Evolutionary conservation across 1,140 invertebrate species (phyloP), one percentile per base, ranked within the genome.

Genomic region (Heliconius eleuchia): DNA sequence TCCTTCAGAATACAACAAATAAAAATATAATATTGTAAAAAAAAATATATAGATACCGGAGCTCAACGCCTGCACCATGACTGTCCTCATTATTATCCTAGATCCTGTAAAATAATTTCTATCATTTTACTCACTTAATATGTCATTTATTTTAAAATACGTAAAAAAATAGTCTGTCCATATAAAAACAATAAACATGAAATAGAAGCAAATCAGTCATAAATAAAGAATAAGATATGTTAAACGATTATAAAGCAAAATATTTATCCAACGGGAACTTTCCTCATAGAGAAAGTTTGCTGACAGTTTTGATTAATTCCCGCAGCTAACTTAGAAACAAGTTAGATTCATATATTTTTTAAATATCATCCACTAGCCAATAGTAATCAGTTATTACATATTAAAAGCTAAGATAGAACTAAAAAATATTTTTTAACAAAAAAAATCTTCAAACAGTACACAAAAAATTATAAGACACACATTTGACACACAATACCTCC

Each of bases 251-350:
- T 71, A 37, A 18, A 7, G 37, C 71, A 39, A 76, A 39, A 76
- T 76, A 19, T 70, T 76, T 39, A 42, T 46, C 16, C 55, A 37
- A 76, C 74, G 50, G 34, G 30, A 76, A 76, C 55, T 76, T 78
- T 78, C 52, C 70, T 78, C 76, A 77, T 77, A 72, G 76, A 71
- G 39, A 50, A 77, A 77, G 76, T 77, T 71, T 18, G 57, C 23
- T 42, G 39, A 77, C 73, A 71, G 70, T 55, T 77, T 78, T 73
- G 76, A 78, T 78, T 73, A 73, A 78, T 78, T 39, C 42, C 42
- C 13, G 34, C 60, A 18, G 4, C 27, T 23, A 71, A 76, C 74
- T 76, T 46, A 34, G 1, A 71, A 8, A 19, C n/a, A 71, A 19
- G 18, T 71, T 71, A 30, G 11, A 23, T 3, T 27, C 13, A 71